Conservation (phyloP, 2,797 vertebrate species). For the Sebastiscus tertius region DNA sequence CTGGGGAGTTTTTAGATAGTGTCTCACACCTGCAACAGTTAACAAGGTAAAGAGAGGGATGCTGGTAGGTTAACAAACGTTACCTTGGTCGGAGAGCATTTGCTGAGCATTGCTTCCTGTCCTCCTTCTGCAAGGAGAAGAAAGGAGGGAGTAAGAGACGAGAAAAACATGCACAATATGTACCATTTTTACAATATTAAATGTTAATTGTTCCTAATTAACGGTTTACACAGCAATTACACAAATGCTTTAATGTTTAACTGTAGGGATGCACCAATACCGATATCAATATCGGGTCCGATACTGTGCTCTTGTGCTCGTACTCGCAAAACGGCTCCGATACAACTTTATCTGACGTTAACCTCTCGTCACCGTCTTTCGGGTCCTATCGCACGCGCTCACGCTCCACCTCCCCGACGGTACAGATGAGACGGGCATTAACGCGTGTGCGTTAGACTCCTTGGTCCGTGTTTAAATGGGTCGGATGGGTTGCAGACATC, state of each 20-base stretch:
- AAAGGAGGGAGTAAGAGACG: neutral
- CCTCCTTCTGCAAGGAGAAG: constrained; percentile 74
- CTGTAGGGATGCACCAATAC: too few species aligned
- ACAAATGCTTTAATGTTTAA: neutral
- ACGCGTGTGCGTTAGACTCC: too few species aligned
- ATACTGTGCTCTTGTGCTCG: too few species aligned
- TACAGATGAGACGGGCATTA: too few species aligned
- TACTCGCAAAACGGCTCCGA: too few species aligned
- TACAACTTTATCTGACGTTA: too few species aligned
- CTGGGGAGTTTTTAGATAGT: neutral
- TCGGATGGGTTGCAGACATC: too few species aligned
- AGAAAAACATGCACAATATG: neutral
- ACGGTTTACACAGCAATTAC: neutral
- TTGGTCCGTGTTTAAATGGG: too few species aligned
- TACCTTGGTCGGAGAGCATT: constrained; percentile 85
- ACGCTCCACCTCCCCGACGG: too few species aligned
- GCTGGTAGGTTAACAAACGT: neutral
- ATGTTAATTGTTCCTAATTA: neutral
- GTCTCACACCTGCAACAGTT: neutral
- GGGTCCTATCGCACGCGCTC: too few species aligned
- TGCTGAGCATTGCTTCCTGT: constrained; percentile 80
- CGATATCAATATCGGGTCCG: too few species aligned
- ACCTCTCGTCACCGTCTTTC: too few species aligned
- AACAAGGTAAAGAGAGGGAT: neutral
- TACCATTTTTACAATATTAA: neutral